Percentiles rank a stretch among this genome's conserved stretches.
Evolutionary conservation across 2,113 vertebrate genomes (phyloP).

Genomic region (Uria lomvia): DNA sequence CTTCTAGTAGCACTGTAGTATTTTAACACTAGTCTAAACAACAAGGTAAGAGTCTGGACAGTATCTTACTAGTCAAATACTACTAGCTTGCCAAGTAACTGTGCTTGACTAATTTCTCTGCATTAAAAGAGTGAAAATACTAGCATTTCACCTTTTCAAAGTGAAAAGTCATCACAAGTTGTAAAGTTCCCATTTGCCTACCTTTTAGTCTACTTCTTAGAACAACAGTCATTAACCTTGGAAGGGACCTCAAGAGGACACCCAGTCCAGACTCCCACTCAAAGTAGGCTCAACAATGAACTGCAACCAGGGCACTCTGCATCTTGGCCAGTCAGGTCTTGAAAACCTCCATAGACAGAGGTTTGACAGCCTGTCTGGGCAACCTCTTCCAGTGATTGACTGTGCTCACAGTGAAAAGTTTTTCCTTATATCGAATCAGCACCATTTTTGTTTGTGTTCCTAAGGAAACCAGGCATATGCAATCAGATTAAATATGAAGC

Average conservation of each 20-base stretch:
- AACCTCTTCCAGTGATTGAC: neutral
- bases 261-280: neutral
- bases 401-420: neutral
- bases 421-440: too few species aligned
- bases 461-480: neutral
- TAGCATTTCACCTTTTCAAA: neutral
- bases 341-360: neutral
- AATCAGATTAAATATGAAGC: neutral
- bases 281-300: neutral
- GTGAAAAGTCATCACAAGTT: neutral
- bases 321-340: neutral
- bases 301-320: accelerated
- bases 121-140: neutral
- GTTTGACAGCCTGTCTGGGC: neutral
- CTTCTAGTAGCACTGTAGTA: neutral
- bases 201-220: neutral
- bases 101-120: neutral
- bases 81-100: neutral
- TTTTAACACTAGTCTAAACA: neutral
- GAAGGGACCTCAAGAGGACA: neutral
- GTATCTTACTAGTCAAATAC: neutral
- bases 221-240: neutral
- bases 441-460: neutral
- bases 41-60: neutral
- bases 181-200: neutral